Evolutionary conservation across 1,140 invertebrate species (phyloP), one percentile per base, ranked within the genome.

Genomic region (Drosophila sproati): DNA sequence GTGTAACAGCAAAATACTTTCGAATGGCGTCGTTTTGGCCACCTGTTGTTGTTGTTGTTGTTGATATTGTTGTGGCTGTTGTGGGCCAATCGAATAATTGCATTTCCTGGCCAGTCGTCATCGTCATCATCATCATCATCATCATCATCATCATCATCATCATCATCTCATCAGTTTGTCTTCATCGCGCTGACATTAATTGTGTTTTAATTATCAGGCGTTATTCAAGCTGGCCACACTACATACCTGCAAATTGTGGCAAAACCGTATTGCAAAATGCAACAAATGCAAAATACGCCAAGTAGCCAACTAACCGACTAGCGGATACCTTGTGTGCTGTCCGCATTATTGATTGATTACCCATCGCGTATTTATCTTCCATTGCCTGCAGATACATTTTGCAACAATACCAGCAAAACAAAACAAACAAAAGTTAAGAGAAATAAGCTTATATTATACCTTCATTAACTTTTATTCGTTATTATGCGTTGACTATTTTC

Each of bases 81-180:
- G 79, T 87, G 82, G 83, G 80, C 80, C 80, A 82, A 82, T 82
- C 79, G 80, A 83, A 88, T 87, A 87, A 87, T 87, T 87, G 82
- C 82, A 87, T 87, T 87, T 88, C 82, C 82, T 87, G 83, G 60
- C 71, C 57, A 67, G 43, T 61, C 61, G 61, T 76, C 69, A 64
- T 70, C 69, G 39, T 72, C 55, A 45, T 47, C 62, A 57, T 45
- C 29, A 47, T 62, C 59, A 66, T 41, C 50, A 37, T 76, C 55
- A 62, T 62, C 48, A 51, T 68, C 29, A 59, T 63, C 56, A 32
- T 39, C 48, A 52, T 54, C 41, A 39, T 45, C 41, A 74, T 69
- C 5, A 2, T 35, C 47, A 64, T 39, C 35, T 56, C 3, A 70
- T 78, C 61, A 52, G 20, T 20, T 78, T 60, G 75, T 74, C 70